Evolutionary conservation across 2,888 invertebrate species (phyloP).

Genomic region (Eilema sororculum): DNA sequence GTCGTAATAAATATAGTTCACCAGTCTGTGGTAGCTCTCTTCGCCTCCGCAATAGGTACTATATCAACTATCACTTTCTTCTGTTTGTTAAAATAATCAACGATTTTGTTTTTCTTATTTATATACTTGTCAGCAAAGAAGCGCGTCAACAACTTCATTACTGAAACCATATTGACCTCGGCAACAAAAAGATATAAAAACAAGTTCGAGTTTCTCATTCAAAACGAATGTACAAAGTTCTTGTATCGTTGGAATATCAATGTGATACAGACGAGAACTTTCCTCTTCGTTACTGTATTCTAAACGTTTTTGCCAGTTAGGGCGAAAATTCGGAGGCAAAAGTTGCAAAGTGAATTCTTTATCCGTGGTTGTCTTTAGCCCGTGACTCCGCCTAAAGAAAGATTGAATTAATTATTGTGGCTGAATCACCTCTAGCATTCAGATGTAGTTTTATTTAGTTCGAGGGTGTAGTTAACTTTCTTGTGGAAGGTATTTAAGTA

Average conservation of each 20-base stretch:
- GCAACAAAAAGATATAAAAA: conserved; percentile 34
- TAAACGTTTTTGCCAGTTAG: conserved; percentile 50
- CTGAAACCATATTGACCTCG: conserved; percentile 26
- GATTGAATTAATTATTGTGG: conserved; percentile 48
- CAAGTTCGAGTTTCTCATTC: conserved; percentile 29
- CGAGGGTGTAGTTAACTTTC: conserved; percentile 11
- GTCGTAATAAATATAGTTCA: no score
- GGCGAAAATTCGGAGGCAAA: conserved; percentile 38
- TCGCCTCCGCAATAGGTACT: no score
- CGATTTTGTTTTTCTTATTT: not conserved
- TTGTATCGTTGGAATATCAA: conserved; percentile 55
- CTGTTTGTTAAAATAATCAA: not conserved
- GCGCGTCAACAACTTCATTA: conserved; percentile 19
- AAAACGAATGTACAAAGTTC: conserved; percentile 39
- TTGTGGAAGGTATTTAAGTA: not conserved
- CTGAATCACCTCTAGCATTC: conserved; percentile 28
- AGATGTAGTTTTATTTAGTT: conserved; percentile 27
- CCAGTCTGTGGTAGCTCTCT: no score
- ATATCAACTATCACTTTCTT: no score
- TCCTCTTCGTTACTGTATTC: conserved; percentile 43
- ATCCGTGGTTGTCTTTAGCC: conserved; percentile 34
- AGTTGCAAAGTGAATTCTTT: conserved; percentile 51
- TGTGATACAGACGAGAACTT: conserved; percentile 44
- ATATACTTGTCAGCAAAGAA: not conserved
- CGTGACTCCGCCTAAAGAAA: conserved; percentile 28